Base-by-base conservation (phyloP, 2,888 invertebrate genomes). In the Cataglyphis altisquamis region DNA sequence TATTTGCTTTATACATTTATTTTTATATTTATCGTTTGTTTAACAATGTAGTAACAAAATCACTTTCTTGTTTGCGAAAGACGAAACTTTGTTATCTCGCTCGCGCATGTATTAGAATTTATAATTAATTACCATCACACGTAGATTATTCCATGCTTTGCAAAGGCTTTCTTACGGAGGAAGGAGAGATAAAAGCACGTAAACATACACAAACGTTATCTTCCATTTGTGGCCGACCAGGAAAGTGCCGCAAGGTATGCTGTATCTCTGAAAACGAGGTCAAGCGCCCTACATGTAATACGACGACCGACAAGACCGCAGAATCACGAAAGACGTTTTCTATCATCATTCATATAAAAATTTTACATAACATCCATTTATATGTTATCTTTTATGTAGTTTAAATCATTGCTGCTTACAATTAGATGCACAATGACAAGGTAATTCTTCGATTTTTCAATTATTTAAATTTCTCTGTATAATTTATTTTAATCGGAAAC, bases 231-330 rank as follows among this genome's bases (percentile, higher is more conserved):
- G 64, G 55, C 66, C 32, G 55, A 41, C 68, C 74, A 70, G 77
- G 80, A 64, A 84, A 85, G 68, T 68, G 83, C 73, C 81, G 63
- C 60, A 64, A 60, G 80, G 48, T 80, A 85, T 57, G 73, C 67
- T 72, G 55, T 25, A 52, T 81, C 60, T 81, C 74, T 83, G 63
- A 77, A 87, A 86, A 83, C 72, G 66, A 15, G 86, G 87, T 87
- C 87, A 84, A 82, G 77, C 75, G 39, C 78, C 72, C 45, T 45
- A 25, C 21, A 6, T 25, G 55, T 29, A 45, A 52, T 52, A 60
- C 15, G 25, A 41, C 60, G n/a, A 68, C 41, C 21, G 73, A 21
- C 18, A 41, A 21, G n/a, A 57, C 15, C 32, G n/a, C 10, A 52
- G 48, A 52, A 81, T 45, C 8, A 25, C 39, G 10, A 62, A 60